Base-by-base conservation (phyloP, 2,113 vertebrate genomes). In the Gorilla gorilla region DNA sequence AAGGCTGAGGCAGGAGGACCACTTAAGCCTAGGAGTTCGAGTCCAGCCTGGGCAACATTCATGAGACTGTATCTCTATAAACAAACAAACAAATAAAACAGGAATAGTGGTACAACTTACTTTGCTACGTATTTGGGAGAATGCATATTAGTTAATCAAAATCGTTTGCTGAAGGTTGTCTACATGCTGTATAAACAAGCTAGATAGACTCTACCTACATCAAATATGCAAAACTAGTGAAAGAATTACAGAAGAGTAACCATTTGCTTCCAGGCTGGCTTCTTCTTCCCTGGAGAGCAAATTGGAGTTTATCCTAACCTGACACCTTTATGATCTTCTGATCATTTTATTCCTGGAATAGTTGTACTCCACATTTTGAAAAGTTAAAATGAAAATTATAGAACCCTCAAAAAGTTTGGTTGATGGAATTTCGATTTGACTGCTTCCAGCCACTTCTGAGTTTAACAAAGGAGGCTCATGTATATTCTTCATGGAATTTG, bases 401-500 rank as follows among this genome's bases (percentile, higher is more conserved):
- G 13, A 45, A 27, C 45, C 18, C 8, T 72, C 11, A 8, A 11
- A 38, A 78, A 87, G 18, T 35, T 11, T 75, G 25, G 22, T 40
- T 43, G 75, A 13, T 50, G 43, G 18, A 48, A 6, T 76, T 87
- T 79, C 30, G 32, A 66, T 76, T 76, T 35, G 18, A 38, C 5
- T 50, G 3, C 10, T 35, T 11, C 17, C 18, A 13, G 50, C 52
- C 52, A 0, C 52, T 55, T 73, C 30, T 78, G 79, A 76, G 55
- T 96, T 87, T 94, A 85, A 57, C 52, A 32, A 64, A 79, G 27
- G 66, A 55, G 61, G 43, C 22, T 20, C 13, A 10, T 0, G 0
- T 43, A 20, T 72, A 38, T 92, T 89, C 84, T 40, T 93, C 85
- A 20, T 57, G 92, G 93, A 96, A 93, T 81, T 78, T 91, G 48